phyloP scores from a whole-genome alignment of 1,140 invertebrate species.

The Drosophila sproati region DNA sequence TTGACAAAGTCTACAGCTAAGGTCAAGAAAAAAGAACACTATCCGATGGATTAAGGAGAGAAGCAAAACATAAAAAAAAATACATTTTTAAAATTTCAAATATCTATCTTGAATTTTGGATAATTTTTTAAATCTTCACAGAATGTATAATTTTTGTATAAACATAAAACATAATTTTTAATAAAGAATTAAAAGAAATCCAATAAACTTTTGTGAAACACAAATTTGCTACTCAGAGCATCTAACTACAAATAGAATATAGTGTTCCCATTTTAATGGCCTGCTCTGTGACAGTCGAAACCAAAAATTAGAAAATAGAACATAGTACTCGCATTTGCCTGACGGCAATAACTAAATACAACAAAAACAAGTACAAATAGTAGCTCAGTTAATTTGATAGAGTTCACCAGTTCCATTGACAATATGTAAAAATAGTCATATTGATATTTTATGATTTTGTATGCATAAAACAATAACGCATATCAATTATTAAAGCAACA shows the following conservation, averaged over 20 bases:
- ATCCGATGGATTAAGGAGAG: too few species aligned
- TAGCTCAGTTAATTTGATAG: slow-evolving; percentile 31
- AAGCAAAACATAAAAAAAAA: too few species aligned
- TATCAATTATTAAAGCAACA: slow-evolving; percentile 39
- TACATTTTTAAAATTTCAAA: not conserved
- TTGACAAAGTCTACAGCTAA: not conserved
- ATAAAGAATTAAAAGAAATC: too few species aligned
- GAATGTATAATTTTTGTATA: too few species aligned
- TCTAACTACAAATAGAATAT: not conserved
- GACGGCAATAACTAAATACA: not conserved
- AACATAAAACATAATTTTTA: too few species aligned
- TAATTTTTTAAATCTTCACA: too few species aligned
- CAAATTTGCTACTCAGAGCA: too few species aligned
- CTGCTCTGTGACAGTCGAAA: slow-evolving; percentile 7
- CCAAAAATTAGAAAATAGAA: slow-evolving; percentile 19
- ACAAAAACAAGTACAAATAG: slow-evolving; percentile 9
- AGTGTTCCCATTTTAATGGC: slow-evolving; percentile 35
- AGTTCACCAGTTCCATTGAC: slow-evolving; percentile 13
- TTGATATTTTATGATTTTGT: slow-evolving; percentile 40
- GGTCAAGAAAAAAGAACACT: slow-evolving; percentile 25
- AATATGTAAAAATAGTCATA: slow-evolving; percentile 26
- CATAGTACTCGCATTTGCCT: slow-evolving; percentile 13
- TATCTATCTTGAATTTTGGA: too few species aligned
- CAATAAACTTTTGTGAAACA: not conserved
- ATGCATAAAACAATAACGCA: slow-evolving; percentile 42